Base-by-base conservation (phyloP, 2,888 invertebrate species). In the Drosophila peninsularis region DNA sequence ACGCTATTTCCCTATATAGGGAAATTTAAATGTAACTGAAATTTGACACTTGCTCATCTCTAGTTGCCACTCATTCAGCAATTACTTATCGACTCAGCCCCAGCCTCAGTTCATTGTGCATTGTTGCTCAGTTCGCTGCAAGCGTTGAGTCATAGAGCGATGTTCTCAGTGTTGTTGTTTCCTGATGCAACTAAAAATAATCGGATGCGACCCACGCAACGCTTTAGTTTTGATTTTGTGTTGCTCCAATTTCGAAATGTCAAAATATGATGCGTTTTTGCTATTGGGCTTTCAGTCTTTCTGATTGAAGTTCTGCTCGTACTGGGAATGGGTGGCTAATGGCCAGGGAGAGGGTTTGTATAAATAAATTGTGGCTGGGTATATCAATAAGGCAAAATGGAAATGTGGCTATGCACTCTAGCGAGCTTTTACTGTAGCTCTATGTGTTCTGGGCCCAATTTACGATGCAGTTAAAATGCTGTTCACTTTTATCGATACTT, bases 201-300 rank as follows among this genome's bases (percentile, higher is more conserved):
- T 42, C 62, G 39, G 34, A 21, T 56, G 36, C 85, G 89, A 88
- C 89, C 86, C 86, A 86, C 89, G 86, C 89, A 88, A 75, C 78
- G 89, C 55, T 65, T 57, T 61, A 21, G 13, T 41, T 75, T 57
- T 44, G 39, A 47, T 32, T 19, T 52, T 45, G 50, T 21, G 41
- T 62, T 85, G 84, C 80, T 90, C 90, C 88, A 88, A 78, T 89
- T 88, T 80, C 82, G 72, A 73, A 82, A 82, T 76, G 71, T 75
- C 77, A 73, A 69, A 78, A 50, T 69, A 61, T 62, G 64, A 47
- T 34, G 41, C 42, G 45, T 60, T 53, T 65, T 72, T 57, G 44
- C 54, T 42, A 42, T 50, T 3, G 19, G 17, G 13, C 13, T 32
- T 19, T 19, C 14, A 14, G 32, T 21, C 6, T 11, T 7, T 21